phyloP scores from a whole-genome alignment of 1,140 invertebrate genomes.

The Aphelenchoides avenae region DNA sequence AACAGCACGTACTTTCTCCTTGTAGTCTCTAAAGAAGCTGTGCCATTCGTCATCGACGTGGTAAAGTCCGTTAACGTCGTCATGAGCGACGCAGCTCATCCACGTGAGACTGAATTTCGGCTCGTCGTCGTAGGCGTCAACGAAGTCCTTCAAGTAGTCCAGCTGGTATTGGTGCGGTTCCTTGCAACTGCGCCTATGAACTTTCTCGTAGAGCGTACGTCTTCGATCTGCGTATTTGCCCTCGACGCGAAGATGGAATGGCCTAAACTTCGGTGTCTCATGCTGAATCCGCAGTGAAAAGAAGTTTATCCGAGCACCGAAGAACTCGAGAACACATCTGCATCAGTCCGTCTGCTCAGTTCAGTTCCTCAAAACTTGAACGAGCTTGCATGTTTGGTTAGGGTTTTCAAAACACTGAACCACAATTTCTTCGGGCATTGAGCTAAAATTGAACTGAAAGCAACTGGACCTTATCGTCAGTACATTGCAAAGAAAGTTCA shows the following conservation, averaged over 20 bases:
- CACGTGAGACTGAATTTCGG: constrained; percentile 22
- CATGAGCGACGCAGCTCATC: constrained; percentile 11
- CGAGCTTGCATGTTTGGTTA: too few relatives aligned
- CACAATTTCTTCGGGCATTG: too few relatives aligned
- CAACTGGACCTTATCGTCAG: too few relatives aligned
- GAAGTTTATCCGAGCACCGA: too few relatives aligned
- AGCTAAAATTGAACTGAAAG: too few relatives aligned
- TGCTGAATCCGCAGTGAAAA: too few relatives aligned
- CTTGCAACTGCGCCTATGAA: not conserved
- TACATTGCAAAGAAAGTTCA: not conserved
- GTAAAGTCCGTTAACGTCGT: constrained; percentile 9
- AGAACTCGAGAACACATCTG: too few relatives aligned
- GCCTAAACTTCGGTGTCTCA: not conserved
- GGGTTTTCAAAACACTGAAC: too few relatives aligned
- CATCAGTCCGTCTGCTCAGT: too few relatives aligned
- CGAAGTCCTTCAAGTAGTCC: constrained; percentile 22
- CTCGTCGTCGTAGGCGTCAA: constrained; percentile 21
- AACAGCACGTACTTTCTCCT: constrained; percentile 24
- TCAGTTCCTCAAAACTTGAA: too few relatives aligned
- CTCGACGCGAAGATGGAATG: constrained; percentile 19
- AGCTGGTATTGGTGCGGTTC: constrained; percentile 8
- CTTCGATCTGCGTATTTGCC: not conserved
- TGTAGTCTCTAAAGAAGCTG: constrained; percentile 6
- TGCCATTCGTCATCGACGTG: constrained; percentile 22
- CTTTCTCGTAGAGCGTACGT: not conserved